Evolutionary conservation across 2,797 vertebrate species (phyloP), one percentile per base, ranked within the genome.

Genomic region (Phoxinus dragarum): DNA sequence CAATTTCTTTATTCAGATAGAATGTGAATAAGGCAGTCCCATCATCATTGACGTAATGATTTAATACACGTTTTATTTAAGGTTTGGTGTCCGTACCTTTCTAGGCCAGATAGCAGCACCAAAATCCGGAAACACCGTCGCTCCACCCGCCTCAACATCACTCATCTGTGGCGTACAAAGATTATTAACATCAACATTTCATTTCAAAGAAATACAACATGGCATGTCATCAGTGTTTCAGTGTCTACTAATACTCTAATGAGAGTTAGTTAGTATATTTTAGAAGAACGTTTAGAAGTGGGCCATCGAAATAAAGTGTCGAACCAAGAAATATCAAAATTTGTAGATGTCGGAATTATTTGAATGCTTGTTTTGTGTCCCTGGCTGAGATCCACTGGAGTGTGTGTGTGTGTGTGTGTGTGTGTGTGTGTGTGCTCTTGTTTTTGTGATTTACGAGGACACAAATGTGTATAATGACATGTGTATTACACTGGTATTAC

Each of bases 51-150:
- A 67, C 3, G 0, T 38, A 56, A n/a, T 56, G 34, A 56, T 76
- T 38, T 14, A 31, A 54, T 23, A 17, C 7, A 73, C 19, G 44
- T 19, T 36, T 21, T 6, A 34, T 52, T 34, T 17, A 49, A 49
- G 8, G 27, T 52, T 44, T 1, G 4, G 5, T 34, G 23, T 49
- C 31, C 2, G 93, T 91, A 99, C 98, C 97, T 99, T 99, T 93
- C 94, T 96, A 1, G 98, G 98, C 94, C 93, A 94, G 92, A 99
- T 96, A 27, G 95, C 94, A 88, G 98, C 98, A 82, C 98, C 98
- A 90, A 99, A 97, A 89, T 99, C 98, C 54, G 98, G 98, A 86
- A 99, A 99, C 75, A 99, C 98, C 0, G 98, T 99, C 9, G 98
- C 97, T 73, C 98, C 98, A 82, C 98, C 98, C 27, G 98, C 97